Percentiles rank a stretch among this genome's conserved stretches.
These are phyloP conservation scores for Narcine bancroftii DNA, from an alignment of 2,113 vertebrate species.

Conservation along the genomic window DNA sequence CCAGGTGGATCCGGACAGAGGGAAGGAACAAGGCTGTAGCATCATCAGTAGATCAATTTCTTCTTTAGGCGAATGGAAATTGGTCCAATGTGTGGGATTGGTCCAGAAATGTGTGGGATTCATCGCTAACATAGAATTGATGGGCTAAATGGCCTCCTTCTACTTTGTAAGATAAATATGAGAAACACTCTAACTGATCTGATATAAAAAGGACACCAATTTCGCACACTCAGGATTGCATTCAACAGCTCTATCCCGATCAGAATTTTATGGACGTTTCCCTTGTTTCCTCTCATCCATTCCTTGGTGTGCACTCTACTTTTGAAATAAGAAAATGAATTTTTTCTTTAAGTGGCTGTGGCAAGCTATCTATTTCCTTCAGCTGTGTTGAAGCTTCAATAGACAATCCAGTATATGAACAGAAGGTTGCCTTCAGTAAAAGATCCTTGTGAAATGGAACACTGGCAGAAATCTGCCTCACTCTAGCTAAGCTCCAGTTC, in stretches of 20 bases:
- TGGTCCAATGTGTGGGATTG: too few species aligned
- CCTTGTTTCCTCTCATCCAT: not conserved
- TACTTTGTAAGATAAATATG: too few species aligned
- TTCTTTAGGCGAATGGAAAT: too few species aligned
- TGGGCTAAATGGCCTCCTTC: too few species aligned
- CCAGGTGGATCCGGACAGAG: too few species aligned
- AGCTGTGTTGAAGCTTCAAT: not conserved
- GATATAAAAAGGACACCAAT: not conserved
- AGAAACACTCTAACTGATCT: too few species aligned
- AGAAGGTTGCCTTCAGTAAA: not conserved
- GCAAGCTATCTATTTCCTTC: not conserved
- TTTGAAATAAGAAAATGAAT: not conserved
- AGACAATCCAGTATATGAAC: not conserved
- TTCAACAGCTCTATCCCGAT: not conserved
- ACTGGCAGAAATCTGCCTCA: too few species aligned
- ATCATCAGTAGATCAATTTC: too few species aligned
- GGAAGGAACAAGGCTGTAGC: too few species aligned
- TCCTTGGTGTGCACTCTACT: not conserved
- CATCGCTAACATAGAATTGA: too few species aligned
- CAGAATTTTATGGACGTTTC: not conserved
- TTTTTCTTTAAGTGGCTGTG: not conserved
- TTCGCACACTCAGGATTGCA: not conserved
- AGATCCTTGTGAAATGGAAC: not conserved
- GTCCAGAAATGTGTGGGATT: too few species aligned
- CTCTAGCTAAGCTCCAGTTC: not conserved